These are phyloP conservation scores for Malurus melanocephalus DNA, from an alignment of 2,113 vertebrate genomes.

Conservation along the genomic window DNA sequence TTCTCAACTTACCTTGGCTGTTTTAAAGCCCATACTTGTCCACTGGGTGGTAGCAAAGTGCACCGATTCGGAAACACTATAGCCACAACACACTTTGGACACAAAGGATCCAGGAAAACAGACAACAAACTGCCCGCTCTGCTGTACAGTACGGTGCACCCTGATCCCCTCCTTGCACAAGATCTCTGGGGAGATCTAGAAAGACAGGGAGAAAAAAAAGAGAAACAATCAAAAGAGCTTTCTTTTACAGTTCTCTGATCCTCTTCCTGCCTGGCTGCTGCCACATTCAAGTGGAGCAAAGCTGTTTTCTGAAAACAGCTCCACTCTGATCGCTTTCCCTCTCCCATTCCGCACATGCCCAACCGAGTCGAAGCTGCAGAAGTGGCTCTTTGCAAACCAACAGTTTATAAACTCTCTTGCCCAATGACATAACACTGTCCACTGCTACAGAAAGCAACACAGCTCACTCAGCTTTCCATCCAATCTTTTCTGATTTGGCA, in stretches of 20 bases:
- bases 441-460: not conserved
- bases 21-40: conserved; percentile 96
- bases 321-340: accelerated
- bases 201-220: not conserved
- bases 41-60: conserved; percentile 98
- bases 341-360: not conserved
- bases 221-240: not conserved
- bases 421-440: not conserved
- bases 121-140: conserved; percentile 96
- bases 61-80: conserved; percentile 97
- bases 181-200: conserved; percentile 95
- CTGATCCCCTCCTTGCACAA: conserved; percentile 95
- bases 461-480: not conserved
- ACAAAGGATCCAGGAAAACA: conserved; percentile 97
- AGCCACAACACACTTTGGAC: conserved; percentile 96
- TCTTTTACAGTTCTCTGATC: not conserved
- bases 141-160: conserved; percentile 94
- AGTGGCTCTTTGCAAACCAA: not conserved
- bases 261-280: not conserved
- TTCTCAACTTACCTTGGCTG: conserved; percentile 86
- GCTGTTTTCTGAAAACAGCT: not conserved
- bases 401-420: not conserved
- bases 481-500: not conserved
- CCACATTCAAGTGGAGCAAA: not conserved
- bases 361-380: not conserved